These are phyloP conservation scores for Spondyliosoma cantharus DNA, from an alignment of 2,797 vertebrate species.

Conservation along the genomic window DNA sequence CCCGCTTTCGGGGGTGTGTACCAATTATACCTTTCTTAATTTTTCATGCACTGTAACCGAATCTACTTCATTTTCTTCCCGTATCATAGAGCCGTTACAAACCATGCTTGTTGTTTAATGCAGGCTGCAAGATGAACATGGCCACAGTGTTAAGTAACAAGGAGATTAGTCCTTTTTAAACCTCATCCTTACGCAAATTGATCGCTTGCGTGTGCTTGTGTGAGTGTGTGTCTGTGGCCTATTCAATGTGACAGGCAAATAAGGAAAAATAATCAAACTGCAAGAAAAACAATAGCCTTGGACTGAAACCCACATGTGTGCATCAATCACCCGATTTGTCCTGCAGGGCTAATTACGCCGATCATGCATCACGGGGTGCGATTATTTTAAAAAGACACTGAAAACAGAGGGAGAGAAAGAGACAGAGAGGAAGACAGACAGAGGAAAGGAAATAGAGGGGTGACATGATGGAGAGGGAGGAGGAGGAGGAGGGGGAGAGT, in stretches of 20 bases:
- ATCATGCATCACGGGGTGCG: conserved; percentile 34
- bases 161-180: not conserved
- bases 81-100: not conserved
- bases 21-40: not conserved
- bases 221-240: not conserved
- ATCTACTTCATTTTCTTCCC: not conserved
- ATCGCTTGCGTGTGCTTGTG: not conserved
- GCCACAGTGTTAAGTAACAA: not conserved
- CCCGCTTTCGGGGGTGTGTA: too few species aligned
- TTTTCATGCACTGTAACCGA: not conserved
- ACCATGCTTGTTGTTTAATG: not conserved
- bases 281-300: conserved; percentile 9
- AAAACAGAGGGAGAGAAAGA: not conserved
- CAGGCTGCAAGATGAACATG: not conserved
- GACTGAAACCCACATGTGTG: conserved; percentile 7
- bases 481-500: conserved; percentile 6
- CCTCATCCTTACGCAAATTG: not conserved
- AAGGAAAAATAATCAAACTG: conserved; percentile 10
- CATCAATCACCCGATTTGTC: conserved; percentile 26
- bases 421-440: conserved; percentile 6
- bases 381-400: conserved; percentile 32
- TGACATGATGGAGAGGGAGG: not conserved
- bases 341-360: conserved; percentile 33
- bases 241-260: not conserved
- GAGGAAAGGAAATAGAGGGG: conserved; percentile 9